Base-by-base conservation (phyloP, 2,113 vertebrate genomes). In the Nesospiza acunhae region DNA sequence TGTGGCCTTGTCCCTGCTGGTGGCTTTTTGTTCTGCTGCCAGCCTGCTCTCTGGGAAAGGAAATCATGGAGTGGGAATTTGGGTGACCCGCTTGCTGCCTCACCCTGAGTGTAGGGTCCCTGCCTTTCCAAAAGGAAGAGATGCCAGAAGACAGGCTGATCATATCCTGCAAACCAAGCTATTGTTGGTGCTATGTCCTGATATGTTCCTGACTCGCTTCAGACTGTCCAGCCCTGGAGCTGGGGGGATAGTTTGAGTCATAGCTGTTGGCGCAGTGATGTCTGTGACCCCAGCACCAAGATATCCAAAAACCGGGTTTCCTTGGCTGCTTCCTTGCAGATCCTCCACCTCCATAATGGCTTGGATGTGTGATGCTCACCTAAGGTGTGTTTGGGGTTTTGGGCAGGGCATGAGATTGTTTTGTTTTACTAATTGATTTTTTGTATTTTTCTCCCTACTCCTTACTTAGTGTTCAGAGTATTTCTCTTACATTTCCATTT, bases 161-260 rank as follows among this genome's bases (percentile, higher is more conserved):
- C 2, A 0, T 12, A 4, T n/a, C 60, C 28, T 63, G 55, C 20
- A 67, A 68, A 24, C 10, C 63, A 70, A 50, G 8, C 11, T 3
- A 0, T n/a, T 3, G 0, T 21, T 1, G 2, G 12, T 17, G 11
- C 39, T 10, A 1, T 9, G 6, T 42, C 7, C 23, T 78, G 4
- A 0, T 24, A 21, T 47, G 26, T 35, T 55, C 46, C 46, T 22
- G 44, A 19, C 44, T 44, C 10, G 44, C 8, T 44, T 44, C 41
- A 59, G 30, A 2, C 22, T 17, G 7, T 26, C 13, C 49, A 84
- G 59, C 27, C 42, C 42, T 47, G 73, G 35, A 47, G 59, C 2
- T 52, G n/a, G 7, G 39, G 28, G 13, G 23, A 2, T 23, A 4
- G 22, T 68, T 74, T n/a, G 69, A n/a, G 49, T 28, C 11, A 15